Percentiles rank a stretch among this genome's conserved stretches.
Conservation (phyloP, 2,113 vertebrate genomes). For the Rynchops niger region DNA sequence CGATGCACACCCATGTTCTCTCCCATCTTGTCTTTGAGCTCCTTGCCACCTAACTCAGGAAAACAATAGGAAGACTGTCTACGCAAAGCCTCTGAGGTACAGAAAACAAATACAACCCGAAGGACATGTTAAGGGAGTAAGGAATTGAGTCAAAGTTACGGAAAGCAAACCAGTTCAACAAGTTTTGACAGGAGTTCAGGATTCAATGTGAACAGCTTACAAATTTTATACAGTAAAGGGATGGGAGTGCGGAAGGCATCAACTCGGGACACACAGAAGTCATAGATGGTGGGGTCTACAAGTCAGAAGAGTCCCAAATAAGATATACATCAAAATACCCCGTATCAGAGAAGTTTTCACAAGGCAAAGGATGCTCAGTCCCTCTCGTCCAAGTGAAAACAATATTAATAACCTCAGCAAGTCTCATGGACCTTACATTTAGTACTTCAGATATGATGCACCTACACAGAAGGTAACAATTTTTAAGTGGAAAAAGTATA, state of each 20-base stretch:
- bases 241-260: neutral
- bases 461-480: neutral
- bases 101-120: constrained; percentile 34
- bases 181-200: constrained; percentile 34
- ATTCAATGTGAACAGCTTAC: neutral
- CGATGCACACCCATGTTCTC: neutral
- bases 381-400: neutral
- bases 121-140: neutral
- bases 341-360: neutral
- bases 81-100: neutral
- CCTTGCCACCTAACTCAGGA: neutral
- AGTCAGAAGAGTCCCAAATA: neutral
- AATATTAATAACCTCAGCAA: neutral
- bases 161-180: constrained; percentile 55
- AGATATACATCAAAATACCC: neutral
- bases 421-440: neutral
- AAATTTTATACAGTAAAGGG: neutral
- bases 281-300: neutral
- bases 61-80: neutral
- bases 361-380: neutral
- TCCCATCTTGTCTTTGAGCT: neutral
- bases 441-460: neutral
- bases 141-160: constrained; percentile 13
- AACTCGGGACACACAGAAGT: neutral
- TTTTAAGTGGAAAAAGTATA: neutral